Evolutionary conservation across 2,113 vertebrate genomes (phyloP), one percentile per base, ranked within the genome.

Genomic region (Toxotes jaculatrix): DNA sequence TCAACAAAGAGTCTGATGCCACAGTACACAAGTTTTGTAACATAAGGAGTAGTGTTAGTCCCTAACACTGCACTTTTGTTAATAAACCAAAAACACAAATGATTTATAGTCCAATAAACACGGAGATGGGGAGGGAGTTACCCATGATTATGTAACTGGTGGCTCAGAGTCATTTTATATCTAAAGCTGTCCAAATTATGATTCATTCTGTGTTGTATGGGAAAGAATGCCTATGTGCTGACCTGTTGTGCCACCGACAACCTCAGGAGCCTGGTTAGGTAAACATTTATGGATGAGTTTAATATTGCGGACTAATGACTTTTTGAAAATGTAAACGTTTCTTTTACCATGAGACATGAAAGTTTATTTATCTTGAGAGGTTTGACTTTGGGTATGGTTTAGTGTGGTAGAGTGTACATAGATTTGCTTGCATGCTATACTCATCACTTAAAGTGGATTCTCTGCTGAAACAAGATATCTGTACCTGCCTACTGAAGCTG

Each of bases 171-270:
- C 56, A 45, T 42, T 55, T 77, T 67, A 27, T 34, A 60, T 69
- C 53, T 70, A 21, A 65, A 79, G 40, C 45, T 64, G 57, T 78
- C 75, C 11, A 63, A 61, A 31, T 68, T 5, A 12, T 73, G 55
- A 79, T 60, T 32, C 5, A 73, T 38, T 73, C 40, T 38, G 42
- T 49, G 47, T 45, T 34, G 49, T 64, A 70, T 64, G 51, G 34
- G 70, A 53, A 55, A 53, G 32, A 84, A 23, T 36, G 9, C 6
- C 9, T 14, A 53, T 67, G 10, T 1, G 4, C 34, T 65, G 60
- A 72, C 42, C 53, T 21, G 10, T 10, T 43, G 49, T 51, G 49
- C n/a, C 49, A 2, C 7, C 7, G 1, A n/a, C 47, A 49, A 21
- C 47, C 16, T 62, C 71, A 34, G 43, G 7, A 74, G 49, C 19